Base-by-base conservation (phyloP, 2,888 invertebrate species). In the Calephelis perditalis region DNA sequence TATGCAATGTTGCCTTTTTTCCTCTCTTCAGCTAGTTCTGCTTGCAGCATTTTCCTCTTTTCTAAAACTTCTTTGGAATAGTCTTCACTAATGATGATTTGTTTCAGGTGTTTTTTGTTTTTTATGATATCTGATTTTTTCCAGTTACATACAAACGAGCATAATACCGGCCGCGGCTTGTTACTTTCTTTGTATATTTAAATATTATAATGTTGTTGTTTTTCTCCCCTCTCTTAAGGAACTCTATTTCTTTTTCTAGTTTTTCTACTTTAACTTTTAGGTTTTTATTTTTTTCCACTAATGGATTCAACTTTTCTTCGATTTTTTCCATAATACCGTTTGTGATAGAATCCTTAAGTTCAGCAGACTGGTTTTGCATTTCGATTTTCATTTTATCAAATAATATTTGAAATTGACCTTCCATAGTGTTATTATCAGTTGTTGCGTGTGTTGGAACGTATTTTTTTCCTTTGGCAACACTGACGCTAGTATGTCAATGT, bases 41-140 rank as follows among this genome's bases (percentile, higher is more conserved):
- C 43, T 55, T 60, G 63, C 40, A 71, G 49, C 35, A 57, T 57
- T 62, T 68, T 70, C 37, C 71, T 64, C 59, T 26, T 26, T 26
- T 26, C 26, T 26, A 26, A 26, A 26, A 26, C 26, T 26, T 26
- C 26, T 26, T 26, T 63, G 70, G 70, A 58, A 49, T 66, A 73
- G 54, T 73, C 70, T 56, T 73, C 71, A 0, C 58, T 47, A 0
- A 68, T 46, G 49, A 69, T 60, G 3, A 69, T 61, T 9, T 62
- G 45, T 36, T 68, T 68, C 0, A 70, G 40, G 6, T 60, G 65
- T 54, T 69, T 70, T 62, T 64, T 69, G 43, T 67, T 67, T 57
- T 60, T 67, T 37, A 71, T 65, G 7, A 71, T 68, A 56, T 69
- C 63, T 7, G 56, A 61, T 45, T 68, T 70, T 62, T 61, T 71